These are phyloP conservation scores for Pissodes strobi DNA, from an alignment of 1,140 invertebrate genomes.

Conservation along the genomic window DNA sequence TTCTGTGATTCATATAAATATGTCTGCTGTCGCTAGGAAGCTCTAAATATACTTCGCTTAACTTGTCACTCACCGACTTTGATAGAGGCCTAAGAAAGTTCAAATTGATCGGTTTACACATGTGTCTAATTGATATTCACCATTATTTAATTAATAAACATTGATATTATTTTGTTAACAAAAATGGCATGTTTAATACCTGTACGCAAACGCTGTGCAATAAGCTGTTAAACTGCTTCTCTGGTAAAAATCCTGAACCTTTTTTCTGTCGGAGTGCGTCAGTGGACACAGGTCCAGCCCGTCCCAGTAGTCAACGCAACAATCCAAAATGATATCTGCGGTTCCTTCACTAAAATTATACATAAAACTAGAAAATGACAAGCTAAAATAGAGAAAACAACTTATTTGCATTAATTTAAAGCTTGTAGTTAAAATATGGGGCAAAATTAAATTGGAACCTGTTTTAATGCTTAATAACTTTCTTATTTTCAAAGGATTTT, in stretches of 20 bases:
- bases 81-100: conserved; percentile 72
- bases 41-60: conserved; percentile 80
- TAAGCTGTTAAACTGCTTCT: conserved; percentile 92
- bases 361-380: too few species aligned
- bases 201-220: conserved; percentile 94
- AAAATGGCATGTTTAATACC: too few species aligned
- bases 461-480: too few species aligned
- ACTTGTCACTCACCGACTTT: conserved; percentile 61
- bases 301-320: conserved; percentile 96
- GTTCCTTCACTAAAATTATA: conserved; percentile 80
- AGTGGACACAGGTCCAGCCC: conserved; percentile 85
- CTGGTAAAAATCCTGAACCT: conserved; percentile 95
- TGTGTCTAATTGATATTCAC: too few species aligned
- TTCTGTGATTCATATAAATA: conserved; percentile 64
- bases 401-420: too few species aligned
- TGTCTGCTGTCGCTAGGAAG: conserved; percentile 76
- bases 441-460: too few species aligned
- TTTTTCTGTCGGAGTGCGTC: conserved; percentile 84
- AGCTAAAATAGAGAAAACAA: too few species aligned
- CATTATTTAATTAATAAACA: not conserved
- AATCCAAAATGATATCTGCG: conserved; percentile 91
- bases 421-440: too few species aligned
- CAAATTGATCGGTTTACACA: too few species aligned
- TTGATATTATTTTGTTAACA: conserved; percentile 4
- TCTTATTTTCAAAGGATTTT: too few species aligned